Base-by-base conservation (phyloP, 2,888 invertebrate genomes). In the Cynaeus angustus region DNA sequence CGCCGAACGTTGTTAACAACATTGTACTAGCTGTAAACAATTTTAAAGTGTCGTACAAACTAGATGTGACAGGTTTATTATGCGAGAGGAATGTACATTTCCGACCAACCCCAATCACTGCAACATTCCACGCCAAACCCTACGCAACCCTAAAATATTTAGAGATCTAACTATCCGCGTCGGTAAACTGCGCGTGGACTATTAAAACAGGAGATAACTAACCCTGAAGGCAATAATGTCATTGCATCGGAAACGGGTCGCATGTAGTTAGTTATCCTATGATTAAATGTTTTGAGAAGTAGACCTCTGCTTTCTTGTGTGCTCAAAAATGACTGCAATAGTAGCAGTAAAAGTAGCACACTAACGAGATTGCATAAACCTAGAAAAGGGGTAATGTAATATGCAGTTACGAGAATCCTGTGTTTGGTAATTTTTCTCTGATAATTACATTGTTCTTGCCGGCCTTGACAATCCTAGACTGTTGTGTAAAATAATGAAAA, bases 31-130 rank as follows among this genome's bases (percentile, higher is more conserved):
- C 61, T 73, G 70, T 72, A 70, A 74, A 75, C 71, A 71, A 70
- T 71, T 74, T 74, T 72, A 70, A 75, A 71, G 70, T 68, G 72
- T 70, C 70, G 72, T 58, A 66, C 69, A 73, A 75, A 74, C 71
- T 69, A 71, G 71, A 72, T 70, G 68, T 68, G 75, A 74, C 75
- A 72, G 73, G 72, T 74, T 75, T 74, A 75, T 73, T 75, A 74
- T 72, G 71, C 72, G 71, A 62, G 72, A 72, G 74, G 72, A 75
- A 73, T 74, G 72, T 71, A 67, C 71, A 67, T 72, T 74, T 73
- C 59, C 74, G 58, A 68, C 73, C 72, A 65, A 73, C 73, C 73
- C 70, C 73, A 74, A 75, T 74, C 74, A 73, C 72, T 71, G 72
- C 73, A 70, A 62, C 75, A 74, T 75, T 75, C 73, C 75, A 53